Base-by-base conservation (phyloP, 2,113 vertebrate species). In the Columba janthina region DNA sequence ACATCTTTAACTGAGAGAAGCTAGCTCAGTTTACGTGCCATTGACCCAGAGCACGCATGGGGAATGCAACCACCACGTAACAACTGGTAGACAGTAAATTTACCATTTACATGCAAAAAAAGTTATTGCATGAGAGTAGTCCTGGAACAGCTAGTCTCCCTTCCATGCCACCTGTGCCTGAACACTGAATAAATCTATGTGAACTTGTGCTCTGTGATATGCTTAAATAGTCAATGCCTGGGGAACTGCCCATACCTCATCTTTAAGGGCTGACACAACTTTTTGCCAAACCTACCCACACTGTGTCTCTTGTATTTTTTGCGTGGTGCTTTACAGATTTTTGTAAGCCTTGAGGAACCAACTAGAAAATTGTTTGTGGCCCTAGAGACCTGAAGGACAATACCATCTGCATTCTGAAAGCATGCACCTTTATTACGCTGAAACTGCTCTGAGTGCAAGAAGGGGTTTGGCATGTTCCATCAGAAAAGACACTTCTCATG, bases 11-110 rank as follows among this genome's bases (percentile, higher is more conserved):
- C 44, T 34, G 38, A 21, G 40, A 77, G 25, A 60, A 73, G 12
- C 24, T 77, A 3, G 0, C 50, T 87, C 44, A 53, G 6, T 14
- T 66, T 86, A 44, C 0, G 0, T 74, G 21, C 25, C 19, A 4
- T 65, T 83, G 69, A 46, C 34, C 9, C 9, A 72, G 32, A 36
- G n/a, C 13, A 42, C 50, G 26, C 15, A 22, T 8, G 20, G 26
- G 34, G 26, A 56, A 75, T 31, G n/a, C 40, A 80, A 58, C 18
- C 25, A 28, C 32, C 11, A 40, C 1, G 0, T 22, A 66, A 48
- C 21, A 44, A 79, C 25, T 25, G 28, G 34, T 67, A 50, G 38
- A 58, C 17, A 64, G 15, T 28, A 54, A 38, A 57, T 75, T 61
- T 48, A 28, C 26, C 15, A 26, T 40, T 79, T 64, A 38, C 8